A percentile compares a stretch with the other conserved stretches of the same genome.
These are phyloP conservation scores for Liopterus haemorrhoidalis DNA, from an alignment of 2,888 invertebrate genomes.

Conservation along the genomic window DNA sequence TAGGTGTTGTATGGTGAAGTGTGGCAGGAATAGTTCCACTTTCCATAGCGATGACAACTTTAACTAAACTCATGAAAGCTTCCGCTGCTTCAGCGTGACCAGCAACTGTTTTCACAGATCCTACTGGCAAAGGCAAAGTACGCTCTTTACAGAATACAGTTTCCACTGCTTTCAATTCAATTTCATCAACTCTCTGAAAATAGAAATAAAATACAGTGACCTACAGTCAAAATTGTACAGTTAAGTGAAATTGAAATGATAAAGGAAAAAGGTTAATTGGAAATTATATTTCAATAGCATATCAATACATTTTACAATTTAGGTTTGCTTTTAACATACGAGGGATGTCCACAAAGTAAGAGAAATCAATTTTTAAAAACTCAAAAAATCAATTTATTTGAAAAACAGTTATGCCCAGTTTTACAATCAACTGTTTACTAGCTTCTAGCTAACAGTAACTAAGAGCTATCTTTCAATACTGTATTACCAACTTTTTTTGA, in stretches of 20 bases:
- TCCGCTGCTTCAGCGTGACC: slow-evolving; percentile 93
- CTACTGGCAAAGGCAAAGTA: slow-evolving; percentile 73
- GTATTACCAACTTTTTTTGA: too few species aligned
- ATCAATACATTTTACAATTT: too few species aligned
- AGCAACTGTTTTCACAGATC: slow-evolving; percentile 96
- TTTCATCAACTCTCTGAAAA: slow-evolving; percentile 44
- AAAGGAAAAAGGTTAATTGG: too few species aligned
- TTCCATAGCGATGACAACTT: slow-evolving; percentile 85
- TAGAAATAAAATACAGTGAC: neutral
- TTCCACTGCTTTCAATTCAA: slow-evolving; percentile 88
- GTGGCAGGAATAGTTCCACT: slow-evolving; percentile 81
- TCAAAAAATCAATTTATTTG: too few species aligned
- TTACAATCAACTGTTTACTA: too few species aligned
- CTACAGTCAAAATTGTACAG: neutral
- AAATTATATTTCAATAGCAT: too few species aligned
- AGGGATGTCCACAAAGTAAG: too few species aligned
- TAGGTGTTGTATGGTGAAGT: slow-evolving; percentile 81
- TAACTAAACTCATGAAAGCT: slow-evolving; percentile 81
- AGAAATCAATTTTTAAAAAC: too few species aligned
- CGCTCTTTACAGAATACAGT: slow-evolving; percentile 68
- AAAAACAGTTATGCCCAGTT: too few species aligned
- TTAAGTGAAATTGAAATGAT: neutral
- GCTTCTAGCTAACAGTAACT: too few species aligned
- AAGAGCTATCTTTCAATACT: too few species aligned
- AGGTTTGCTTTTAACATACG: too few species aligned